Evolutionary conservation across 2,888 invertebrate genomes (phyloP).

Genomic region (Ornithoptera alexandrae): DNA sequence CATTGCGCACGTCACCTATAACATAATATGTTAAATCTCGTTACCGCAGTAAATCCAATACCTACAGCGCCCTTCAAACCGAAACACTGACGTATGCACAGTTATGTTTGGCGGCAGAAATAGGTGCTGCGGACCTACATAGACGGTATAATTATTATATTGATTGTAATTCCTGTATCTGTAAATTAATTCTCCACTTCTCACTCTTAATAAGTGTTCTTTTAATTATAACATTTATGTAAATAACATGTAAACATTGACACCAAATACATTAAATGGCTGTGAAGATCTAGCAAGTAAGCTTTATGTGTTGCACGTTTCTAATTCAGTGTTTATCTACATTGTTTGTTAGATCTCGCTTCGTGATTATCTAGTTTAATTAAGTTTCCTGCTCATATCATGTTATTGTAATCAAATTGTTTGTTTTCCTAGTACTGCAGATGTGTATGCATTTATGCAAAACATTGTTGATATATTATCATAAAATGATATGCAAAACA

Average conservation of each 20-base stretch:
- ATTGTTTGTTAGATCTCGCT: slow-evolving; percentile 15
- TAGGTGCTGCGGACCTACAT: too few species aligned
- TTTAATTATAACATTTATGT: not conserved
- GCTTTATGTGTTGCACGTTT: slow-evolving; percentile 13
- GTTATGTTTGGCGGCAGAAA: too few species aligned
- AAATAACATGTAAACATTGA: slow-evolving; percentile 1
- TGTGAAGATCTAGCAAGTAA: not conserved
- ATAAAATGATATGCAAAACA: too few species aligned
- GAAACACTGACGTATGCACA: too few species aligned
- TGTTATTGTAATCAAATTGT: slow-evolving; percentile 14
- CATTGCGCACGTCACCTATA: too few species aligned
- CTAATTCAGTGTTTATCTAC: slow-evolving; percentile 16
- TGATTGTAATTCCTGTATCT: not conserved
- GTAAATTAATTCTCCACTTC: not conserved
- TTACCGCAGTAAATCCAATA: too few species aligned
- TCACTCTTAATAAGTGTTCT: not conserved
- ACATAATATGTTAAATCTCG: too few species aligned
- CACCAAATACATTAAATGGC: slow-evolving; percentile 2
- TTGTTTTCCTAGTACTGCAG: slow-evolving; percentile 10
- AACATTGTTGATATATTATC: not conserved
- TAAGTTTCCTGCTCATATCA: slow-evolving; percentile 8
- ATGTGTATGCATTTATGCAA: not conserved
- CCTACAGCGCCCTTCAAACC: too few species aligned
- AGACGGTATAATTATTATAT: too few species aligned
- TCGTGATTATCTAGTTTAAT: slow-evolving; percentile 12